Evolutionary conservation across 2,113 vertebrate genomes (phyloP).

Genomic region (Lophochroa leadbeateri): DNA sequence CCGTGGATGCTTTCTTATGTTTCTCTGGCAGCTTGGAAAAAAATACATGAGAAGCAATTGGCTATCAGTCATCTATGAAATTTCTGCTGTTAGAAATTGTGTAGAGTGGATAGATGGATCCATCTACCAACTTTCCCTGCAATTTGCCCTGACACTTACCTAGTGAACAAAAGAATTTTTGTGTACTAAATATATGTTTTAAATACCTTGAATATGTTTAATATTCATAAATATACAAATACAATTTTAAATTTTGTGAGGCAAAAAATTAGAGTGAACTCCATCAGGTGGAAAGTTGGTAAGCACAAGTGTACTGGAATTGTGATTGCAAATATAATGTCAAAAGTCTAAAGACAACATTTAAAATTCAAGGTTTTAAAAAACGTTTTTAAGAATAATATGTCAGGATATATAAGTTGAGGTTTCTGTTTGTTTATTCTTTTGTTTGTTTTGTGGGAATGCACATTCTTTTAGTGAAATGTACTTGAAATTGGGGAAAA

Average conservation of each 20-base stretch:
- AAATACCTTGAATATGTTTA: not conserved
- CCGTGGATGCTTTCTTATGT: not conserved
- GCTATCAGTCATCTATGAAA: not conserved
- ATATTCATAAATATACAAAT: not conserved
- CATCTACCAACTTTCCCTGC: not conserved
- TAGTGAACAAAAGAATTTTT: not conserved
- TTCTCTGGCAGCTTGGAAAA: not conserved
- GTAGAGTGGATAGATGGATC: not conserved
- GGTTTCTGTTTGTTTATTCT: not conserved
- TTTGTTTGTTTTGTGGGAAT: not conserved
- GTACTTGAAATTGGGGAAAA: not conserved
- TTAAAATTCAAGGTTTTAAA: not conserved
- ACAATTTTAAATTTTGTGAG: not conserved
- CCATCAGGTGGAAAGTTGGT: not conserved
- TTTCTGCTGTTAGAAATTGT: not conserved
- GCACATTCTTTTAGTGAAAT: not conserved
- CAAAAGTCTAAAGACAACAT: not conserved
- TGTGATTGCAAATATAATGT: rapidly evolving
- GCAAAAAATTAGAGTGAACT: not conserved
- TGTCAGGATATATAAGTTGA: not conserved
- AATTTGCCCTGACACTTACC: not conserved
- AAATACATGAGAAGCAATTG: not conserved
- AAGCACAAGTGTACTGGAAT: not conserved
- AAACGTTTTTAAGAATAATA: not conserved
- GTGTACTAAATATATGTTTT: not conserved